phyloP scores from a whole-genome alignment of 2,888 invertebrate species.

The Iphiclides podalirius region DNA sequence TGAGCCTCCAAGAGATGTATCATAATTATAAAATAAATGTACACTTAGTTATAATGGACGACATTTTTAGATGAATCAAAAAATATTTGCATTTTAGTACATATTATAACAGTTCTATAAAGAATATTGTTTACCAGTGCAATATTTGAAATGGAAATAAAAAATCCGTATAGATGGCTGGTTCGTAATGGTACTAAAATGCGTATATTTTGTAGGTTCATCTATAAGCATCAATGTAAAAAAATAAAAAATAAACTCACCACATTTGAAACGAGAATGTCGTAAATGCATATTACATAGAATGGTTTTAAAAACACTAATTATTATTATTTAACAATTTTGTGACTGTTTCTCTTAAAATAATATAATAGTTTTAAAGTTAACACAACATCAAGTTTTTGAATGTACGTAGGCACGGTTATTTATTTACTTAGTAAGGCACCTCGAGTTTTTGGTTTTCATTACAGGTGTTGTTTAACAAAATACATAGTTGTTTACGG shows the following conservation, averaged over 20 bases:
- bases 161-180: too few species aligned
- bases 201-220: constrained; percentile 3
- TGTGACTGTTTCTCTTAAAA: constrained; percentile 59
- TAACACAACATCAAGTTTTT: constrained; percentile 18
- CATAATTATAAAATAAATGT: constrained; percentile 32
- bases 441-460: constrained; percentile 67
- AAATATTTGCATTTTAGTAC: not conserved
- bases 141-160: too few species aligned
- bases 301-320: constrained; percentile 35
- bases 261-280: constrained; percentile 24
- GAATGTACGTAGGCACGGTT: constrained; percentile 7
- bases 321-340: constrained; percentile 37
- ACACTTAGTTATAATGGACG: constrained; percentile 24
- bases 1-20: constrained; percentile 70
- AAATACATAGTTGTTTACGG: not conserved
- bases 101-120: not conserved
- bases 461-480: constrained; percentile 28
- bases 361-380: constrained; percentile 23
- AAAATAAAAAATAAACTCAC: constrained; percentile 21
- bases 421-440: constrained; percentile 54
- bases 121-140: too few species aligned
- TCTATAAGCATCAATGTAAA: constrained; percentile 11
- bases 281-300: constrained; percentile 36
- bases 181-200: not conserved
- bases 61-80: constrained; percentile 17